Percentiles rank a stretch among this genome's conserved stretches.
These are phyloP conservation scores for Danio tinwini DNA, from an alignment of 2,797 vertebrate genomes.

Conservation along the genomic window DNA sequence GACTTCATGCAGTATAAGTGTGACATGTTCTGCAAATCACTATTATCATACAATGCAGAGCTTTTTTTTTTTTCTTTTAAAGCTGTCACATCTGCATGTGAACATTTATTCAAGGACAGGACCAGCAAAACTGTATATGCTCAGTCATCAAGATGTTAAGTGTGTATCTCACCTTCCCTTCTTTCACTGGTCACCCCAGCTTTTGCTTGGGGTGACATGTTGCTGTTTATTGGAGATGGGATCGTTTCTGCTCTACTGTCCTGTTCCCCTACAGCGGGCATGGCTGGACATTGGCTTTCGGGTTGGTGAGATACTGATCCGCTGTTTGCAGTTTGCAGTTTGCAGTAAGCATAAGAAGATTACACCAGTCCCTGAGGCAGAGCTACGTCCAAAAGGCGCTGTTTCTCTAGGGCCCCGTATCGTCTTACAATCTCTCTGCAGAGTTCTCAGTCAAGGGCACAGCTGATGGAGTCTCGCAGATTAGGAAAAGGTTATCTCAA, in stretches of 20 bases:
- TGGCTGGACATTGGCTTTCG: slow-evolving; percentile 34
- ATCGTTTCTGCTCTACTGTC: background rate
- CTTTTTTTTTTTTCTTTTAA: slow-evolving; percentile 31
- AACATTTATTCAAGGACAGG: slow-evolving; percentile 46
- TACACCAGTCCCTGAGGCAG: slow-evolving; percentile 33
- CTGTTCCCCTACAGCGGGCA: slow-evolving; percentile 10
- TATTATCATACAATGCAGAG: background rate
- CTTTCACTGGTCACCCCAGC: background rate
- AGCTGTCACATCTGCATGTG: slow-evolving; percentile 50
- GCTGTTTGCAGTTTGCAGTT: slow-evolving; percentile 23
- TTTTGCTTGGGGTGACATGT: background rate
- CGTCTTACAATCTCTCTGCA: slow-evolving; percentile 28
- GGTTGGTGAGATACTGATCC: slow-evolving; percentile 49
- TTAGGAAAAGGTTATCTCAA: slow-evolving; percentile 47
- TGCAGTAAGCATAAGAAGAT: slow-evolving; percentile 33
- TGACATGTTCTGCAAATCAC: background rate
- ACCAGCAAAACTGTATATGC: background rate
- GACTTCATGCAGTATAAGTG: slow-evolving; percentile 12
- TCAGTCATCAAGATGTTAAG: slow-evolving; percentile 34
- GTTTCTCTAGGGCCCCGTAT: slow-evolving; percentile 29
- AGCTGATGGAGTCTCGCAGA: slow-evolving; percentile 44
- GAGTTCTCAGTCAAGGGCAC: slow-evolving; percentile 40
- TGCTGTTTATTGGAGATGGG: slow-evolving; percentile 18
- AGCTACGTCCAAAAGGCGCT: slow-evolving; percentile 9
- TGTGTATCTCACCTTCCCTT: slow-evolving; percentile 3